Evolutionary conservation across 2,797 vertebrate genomes (phyloP).

Genomic region (Gephyroberyx darwinii): DNA sequence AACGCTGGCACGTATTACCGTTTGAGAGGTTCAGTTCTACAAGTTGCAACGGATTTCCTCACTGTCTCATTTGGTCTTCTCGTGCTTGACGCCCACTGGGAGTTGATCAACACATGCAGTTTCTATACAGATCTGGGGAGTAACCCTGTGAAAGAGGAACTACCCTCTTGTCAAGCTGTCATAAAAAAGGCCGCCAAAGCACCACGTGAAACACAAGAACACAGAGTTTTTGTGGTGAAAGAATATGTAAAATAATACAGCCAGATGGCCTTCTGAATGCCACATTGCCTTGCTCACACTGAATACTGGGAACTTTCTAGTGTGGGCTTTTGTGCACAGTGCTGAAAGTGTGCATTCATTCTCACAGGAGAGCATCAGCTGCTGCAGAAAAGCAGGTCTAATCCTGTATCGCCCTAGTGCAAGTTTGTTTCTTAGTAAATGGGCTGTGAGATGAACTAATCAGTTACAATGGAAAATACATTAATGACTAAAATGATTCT

Average conservation of each 20-base stretch:
- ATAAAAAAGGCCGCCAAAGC: constrained; percentile 71
- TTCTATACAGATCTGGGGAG: constrained; percentile 69
- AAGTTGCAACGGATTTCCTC: constrained; percentile 54
- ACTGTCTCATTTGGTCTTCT: constrained; percentile 47
- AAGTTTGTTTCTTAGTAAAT: constrained; percentile 23
- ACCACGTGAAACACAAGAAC: constrained; percentile 80
- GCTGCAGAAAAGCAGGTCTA: constrained; percentile 64
- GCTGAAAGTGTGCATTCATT: constrained; percentile 82
- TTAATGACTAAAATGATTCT: neutral
- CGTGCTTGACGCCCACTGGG: constrained; percentile 49
- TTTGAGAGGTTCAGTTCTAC: constrained; percentile 37
- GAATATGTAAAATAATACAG: constrained; percentile 88
- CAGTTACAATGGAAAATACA: neutral
- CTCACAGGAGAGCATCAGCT: constrained; percentile 75
- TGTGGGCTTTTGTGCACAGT: constrained; percentile 79
- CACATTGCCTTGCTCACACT: constrained; percentile 73
- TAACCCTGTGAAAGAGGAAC: constrained; percentile 80
- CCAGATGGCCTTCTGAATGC: constrained; percentile 85
- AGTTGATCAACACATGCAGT: constrained; percentile 68
- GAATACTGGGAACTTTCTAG: constrained; percentile 83
- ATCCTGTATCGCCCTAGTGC: constrained; percentile 41
- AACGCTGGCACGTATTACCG: constrained; percentile 32
- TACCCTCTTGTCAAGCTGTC: constrained; percentile 69
- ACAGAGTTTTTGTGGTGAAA: constrained; percentile 80
- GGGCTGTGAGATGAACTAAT: neutral